Evolutionary conservation across 92 coral and sea anemone genomes (phyloP).

Genomic region (Parazoanthus atlanticus): DNA sequence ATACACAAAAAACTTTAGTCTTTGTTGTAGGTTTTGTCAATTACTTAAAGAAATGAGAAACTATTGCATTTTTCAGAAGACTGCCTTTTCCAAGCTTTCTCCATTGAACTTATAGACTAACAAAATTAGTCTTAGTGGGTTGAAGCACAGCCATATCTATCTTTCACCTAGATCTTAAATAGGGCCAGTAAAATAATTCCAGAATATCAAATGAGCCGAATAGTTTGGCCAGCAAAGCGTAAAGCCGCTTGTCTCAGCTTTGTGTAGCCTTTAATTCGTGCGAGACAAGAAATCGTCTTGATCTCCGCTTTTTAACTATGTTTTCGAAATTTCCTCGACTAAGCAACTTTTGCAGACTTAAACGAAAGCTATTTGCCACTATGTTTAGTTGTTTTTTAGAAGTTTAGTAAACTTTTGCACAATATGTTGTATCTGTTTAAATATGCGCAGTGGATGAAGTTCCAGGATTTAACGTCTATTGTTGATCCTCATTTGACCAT

Average conservation of each 20-base stretch:
- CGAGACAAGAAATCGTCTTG: background rate
- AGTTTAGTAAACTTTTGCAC: background rate
- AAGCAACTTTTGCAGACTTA: background rate
- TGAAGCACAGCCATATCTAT: background rate
- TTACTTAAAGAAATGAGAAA: too few species aligned
- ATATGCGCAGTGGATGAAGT: background rate
- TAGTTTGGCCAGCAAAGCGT: background rate
- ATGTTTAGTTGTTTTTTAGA: background rate
- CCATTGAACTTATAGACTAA: background rate
- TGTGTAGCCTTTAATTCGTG: background rate
- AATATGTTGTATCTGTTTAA: background rate
- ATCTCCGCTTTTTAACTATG: background rate
- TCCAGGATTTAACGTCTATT: background rate
- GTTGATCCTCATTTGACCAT: constrained; percentile 30
- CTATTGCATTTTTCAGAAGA: background rate
- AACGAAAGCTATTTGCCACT: background rate
- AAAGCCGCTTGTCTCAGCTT: background rate
- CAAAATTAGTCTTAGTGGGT: background rate
- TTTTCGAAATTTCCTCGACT: background rate
- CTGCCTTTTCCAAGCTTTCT: too few species aligned
- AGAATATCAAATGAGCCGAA: background rate
- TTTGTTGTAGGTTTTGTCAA: too few species aligned
- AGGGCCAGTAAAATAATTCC: background rate
- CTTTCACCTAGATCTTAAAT: background rate
- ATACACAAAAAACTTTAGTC: too few species aligned